phyloP scores from a whole-genome alignment of 2,113 vertebrate genomes.

The Parus major region DNA sequence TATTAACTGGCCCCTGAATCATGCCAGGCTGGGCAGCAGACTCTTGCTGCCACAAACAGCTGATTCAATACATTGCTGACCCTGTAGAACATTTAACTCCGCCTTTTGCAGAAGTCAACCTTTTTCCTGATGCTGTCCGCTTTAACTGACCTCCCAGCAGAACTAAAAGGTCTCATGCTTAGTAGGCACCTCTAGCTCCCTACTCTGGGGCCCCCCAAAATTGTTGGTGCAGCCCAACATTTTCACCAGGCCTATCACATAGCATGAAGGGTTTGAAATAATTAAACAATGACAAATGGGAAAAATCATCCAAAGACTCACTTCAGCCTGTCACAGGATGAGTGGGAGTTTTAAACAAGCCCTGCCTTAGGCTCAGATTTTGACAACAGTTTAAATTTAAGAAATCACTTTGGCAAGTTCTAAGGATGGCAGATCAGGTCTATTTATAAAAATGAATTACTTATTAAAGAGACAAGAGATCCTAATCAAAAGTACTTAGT shows the following conservation, averaged over 20 bases:
- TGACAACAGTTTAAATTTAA: not conserved
- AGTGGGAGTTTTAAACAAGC: not conserved
- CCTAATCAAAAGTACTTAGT: not conserved
- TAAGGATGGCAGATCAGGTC: not conserved
- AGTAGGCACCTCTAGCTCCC: not conserved
- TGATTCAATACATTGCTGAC: not conserved
- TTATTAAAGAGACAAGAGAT: not conserved
- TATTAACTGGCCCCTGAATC: not conserved
- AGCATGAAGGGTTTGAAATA: not conserved
- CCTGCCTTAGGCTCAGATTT: not conserved
- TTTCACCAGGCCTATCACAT: not conserved
- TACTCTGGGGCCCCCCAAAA: not conserved
- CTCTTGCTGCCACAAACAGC: not conserved
- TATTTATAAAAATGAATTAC: not conserved
- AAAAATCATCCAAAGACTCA: not conserved
- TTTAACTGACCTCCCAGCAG: not conserved
- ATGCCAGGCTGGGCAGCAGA: not conserved
- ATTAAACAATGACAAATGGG: not conserved
- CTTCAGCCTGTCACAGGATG: not conserved
- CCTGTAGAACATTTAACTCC: not conserved
- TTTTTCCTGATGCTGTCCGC: not conserved
- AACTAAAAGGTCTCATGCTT: not conserved
- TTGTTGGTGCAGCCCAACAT: not conserved
- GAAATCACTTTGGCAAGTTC: not conserved
- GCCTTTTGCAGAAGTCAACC: not conserved